Evolutionary conservation across 1,140 invertebrate species (phyloP).

Genomic region (Ceratosolen fusciceps): DNA sequence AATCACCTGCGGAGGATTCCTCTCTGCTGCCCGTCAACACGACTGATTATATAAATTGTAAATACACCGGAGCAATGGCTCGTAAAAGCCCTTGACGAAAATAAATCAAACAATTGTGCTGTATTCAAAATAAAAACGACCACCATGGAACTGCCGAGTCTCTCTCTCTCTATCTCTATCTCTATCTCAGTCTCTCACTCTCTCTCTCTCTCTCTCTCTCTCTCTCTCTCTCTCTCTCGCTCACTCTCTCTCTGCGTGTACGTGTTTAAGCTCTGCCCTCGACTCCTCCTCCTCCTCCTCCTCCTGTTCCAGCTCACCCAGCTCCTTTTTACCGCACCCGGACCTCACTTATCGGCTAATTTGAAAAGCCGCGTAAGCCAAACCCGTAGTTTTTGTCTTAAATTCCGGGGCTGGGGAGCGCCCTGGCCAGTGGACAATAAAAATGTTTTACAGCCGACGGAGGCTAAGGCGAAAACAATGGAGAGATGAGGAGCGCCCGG

Average conservation of each 20-base stretch:
- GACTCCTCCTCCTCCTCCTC: background rate
- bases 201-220: background rate
- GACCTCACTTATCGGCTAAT: slow-evolving; percentile 8
- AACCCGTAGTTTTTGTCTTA: background rate
- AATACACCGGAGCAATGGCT: slow-evolving; percentile 55
- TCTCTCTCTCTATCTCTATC: background rate
- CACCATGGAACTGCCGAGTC: slow-evolving; percentile 59
- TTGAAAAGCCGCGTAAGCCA: slow-evolving; percentile 27
- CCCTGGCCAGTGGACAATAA: slow-evolving; percentile 2
- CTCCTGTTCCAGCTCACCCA: background rate
- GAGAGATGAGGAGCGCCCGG: background rate
- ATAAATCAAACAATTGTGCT: slow-evolving; percentile 56
- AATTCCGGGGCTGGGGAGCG: background rate
- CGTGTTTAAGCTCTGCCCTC: background rate
- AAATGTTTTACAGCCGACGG: slow-evolving; percentile 35
- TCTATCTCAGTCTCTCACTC: background rate
- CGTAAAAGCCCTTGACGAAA: slow-evolving; percentile 52
- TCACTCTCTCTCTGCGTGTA: background rate
- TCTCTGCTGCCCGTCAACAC: slow-evolving; percentile 32
- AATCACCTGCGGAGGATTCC: slow-evolving; percentile 17
- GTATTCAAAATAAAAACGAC: slow-evolving; percentile 68
- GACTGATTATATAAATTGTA: slow-evolving; percentile 56
- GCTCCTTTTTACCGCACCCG: too few relatives aligned
- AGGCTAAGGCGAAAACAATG: slow-evolving; percentile 34
- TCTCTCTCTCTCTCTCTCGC: background rate